Base-by-base conservation (phyloP, 2,113 vertebrate species). In the Taurulus bubalis region DNA sequence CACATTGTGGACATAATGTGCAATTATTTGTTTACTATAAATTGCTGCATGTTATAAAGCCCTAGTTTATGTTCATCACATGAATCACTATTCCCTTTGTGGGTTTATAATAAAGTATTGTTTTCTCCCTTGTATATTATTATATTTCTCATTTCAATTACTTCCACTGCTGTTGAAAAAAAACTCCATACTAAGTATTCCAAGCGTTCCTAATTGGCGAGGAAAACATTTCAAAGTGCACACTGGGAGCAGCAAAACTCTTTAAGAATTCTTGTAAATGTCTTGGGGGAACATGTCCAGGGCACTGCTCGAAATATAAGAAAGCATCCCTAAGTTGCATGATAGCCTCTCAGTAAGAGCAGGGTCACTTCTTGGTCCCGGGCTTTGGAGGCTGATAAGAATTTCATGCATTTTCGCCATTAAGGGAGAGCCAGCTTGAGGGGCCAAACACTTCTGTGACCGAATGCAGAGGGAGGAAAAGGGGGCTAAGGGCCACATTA, bases 401-500 rank as follows among this genome's bases (percentile, higher is more conserved):
- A 87, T 87, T 86, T 84, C 72, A 75, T 88, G 77, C 84, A 80
- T 93, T 89, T 89, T 60, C 72, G 32, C 49, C 71, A 84, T 78
- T 73, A 80, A 72, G 45, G 59, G 38, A 28, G 79, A 34, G 16
- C 45, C 62, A 34, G 58, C 85, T 75, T 49, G 77, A 73, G 40
- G 75, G 80, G 80, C 83, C 80, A 84, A 90, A 87, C 74, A 81
- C 85, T 86, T 89, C 69, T 55, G 83, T 85, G 76, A 91, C 91
- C 90, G 88, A 94, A 94, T 86, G 90, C 93, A 88, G 91, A 87
- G 82, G 71, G 83, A 82, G 83, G 79, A 77, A 89, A 82, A 84
- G 78, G 34, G 82, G 89, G 92, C 89, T 82, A 95, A 94, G 94
- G 90, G 93, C 90, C 92, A 94, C 89, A 95, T 90, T 90, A 92